phyloP scores from a whole-genome alignment of 2,797 vertebrate species.

The Geotrypetes seraphini region DNA sequence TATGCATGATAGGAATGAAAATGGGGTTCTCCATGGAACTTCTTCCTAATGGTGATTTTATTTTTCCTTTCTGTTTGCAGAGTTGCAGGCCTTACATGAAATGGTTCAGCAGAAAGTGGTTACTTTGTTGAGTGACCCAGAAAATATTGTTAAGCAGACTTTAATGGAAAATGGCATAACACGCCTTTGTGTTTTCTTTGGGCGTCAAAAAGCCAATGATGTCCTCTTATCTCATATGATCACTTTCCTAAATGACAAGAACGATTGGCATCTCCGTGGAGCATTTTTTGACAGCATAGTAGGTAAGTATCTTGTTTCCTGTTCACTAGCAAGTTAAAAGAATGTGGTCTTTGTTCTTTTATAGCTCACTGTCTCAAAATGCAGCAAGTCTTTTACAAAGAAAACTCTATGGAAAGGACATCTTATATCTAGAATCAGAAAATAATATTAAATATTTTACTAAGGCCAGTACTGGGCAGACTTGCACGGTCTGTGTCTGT shows the following conservation, averaged over 20 bases:
- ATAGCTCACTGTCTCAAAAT: no score
- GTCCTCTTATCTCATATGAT: constrained; percentile 96
- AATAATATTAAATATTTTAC: no score
- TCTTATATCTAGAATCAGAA: no score
- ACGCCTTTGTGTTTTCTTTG: constrained; percentile 92
- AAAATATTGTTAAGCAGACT: constrained; percentile 95
- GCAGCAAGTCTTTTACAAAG: no score
- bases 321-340: no score
- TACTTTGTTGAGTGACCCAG: constrained; percentile 90
- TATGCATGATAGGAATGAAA: background rate
- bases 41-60: background rate
- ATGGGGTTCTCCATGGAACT: background rate
- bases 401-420: no score
- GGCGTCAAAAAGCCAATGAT: constrained; percentile 93
- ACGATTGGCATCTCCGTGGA: constrained; percentile 93
- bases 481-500: no score
- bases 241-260: constrained; percentile 96
- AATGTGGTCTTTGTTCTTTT: background rate
- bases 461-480: no score
- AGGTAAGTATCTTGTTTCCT: constrained; percentile 51
- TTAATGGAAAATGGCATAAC: constrained; percentile 97
- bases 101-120: constrained; percentile 99
- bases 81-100: constrained; percentile 92
- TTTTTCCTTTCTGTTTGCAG: constrained; percentile 42
- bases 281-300: constrained; percentile 98